Percentiles rank a stretch among this genome's conserved stretches.
phyloP scores from a whole-genome alignment of 2,113 vertebrate species.

The Turdus rufiventris region DNA sequence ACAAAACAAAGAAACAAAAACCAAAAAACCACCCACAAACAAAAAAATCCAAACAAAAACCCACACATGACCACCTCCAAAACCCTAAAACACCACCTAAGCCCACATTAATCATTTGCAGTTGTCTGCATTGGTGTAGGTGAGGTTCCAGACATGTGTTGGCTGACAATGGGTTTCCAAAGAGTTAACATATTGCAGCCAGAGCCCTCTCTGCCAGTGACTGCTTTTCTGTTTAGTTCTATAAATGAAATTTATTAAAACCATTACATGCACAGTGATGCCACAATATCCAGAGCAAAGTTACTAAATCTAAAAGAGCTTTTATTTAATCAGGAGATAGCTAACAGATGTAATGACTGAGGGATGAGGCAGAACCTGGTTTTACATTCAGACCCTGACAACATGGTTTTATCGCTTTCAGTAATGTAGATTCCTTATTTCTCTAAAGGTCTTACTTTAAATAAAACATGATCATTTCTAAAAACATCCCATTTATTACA shows the following conservation, averaged over 20 bases:
- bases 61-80: background rate
- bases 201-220: background rate
- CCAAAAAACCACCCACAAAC: background rate
- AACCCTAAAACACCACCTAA: background rate
- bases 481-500: background rate
- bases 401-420: slow-evolving; percentile 10
- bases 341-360: slow-evolving; percentile 42
- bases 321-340: slow-evolving; percentile 71
- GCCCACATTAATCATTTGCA: background rate
- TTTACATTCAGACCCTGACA: slow-evolving; percentile 27
- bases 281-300: slow-evolving; percentile 64
- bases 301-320: slow-evolving; percentile 62
- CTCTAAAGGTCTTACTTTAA: background rate
- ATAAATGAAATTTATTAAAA: slow-evolving; percentile 73
- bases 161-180: background rate
- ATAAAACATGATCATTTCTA: background rate
- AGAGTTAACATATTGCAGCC: slow-evolving; percentile 47
- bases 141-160: background rate
- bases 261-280: slow-evolving; percentile 62
- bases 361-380: slow-evolving; percentile 35
- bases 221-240: slow-evolving; percentile 62
- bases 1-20: no score
- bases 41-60: background rate
- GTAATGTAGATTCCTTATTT: background rate
- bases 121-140: background rate